Percentiles rank a stretch among this genome's conserved stretches.
phyloP scores from a whole-genome alignment of 2,113 vertebrate genomes.

The Pogonocichla stellata region DNA sequence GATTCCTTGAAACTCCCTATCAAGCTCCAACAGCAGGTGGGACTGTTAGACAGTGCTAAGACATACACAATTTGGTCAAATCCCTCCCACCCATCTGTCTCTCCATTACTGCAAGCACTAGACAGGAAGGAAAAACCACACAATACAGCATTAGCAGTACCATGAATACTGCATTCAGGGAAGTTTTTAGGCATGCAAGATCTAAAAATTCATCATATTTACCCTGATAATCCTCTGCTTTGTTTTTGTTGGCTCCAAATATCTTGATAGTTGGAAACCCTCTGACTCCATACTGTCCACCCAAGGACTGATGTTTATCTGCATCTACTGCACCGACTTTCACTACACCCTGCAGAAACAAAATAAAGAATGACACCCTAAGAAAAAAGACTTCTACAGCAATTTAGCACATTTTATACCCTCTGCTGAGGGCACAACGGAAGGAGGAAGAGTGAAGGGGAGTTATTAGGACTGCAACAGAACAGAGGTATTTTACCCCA shows the following conservation, averaged over 20 bases:
- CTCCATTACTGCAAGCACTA: neutral
- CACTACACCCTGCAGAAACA: constrained; percentile 83
- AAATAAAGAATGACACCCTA: neutral
- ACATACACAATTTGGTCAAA: neutral
- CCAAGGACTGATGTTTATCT: constrained; percentile 91
- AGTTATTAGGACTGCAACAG: neutral
- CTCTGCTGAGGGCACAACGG: neutral
- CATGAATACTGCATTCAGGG: neutral
- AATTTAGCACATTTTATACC: neutral
- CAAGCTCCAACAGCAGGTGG: neutral
- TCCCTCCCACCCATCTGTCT: neutral
- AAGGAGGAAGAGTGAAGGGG: neutral
- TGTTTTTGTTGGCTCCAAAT: constrained; percentile 95
- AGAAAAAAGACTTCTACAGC: neutral
- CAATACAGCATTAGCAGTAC: neutral
- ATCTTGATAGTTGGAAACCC: constrained; percentile 98
- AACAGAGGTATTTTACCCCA: neutral
- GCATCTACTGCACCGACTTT: constrained; percentile 95
- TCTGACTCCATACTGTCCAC: constrained; percentile 89
- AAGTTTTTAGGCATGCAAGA: neutral
- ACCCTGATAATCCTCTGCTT: constrained; percentile 96
- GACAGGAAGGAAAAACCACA: neutral
- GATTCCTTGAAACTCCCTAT: neutral
- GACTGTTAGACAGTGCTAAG: neutral
- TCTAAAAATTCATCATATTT: neutral